Evolutionary conservation across 2,797 vertebrate species (phyloP).

Genomic region (Catharus ustulatus): DNA sequence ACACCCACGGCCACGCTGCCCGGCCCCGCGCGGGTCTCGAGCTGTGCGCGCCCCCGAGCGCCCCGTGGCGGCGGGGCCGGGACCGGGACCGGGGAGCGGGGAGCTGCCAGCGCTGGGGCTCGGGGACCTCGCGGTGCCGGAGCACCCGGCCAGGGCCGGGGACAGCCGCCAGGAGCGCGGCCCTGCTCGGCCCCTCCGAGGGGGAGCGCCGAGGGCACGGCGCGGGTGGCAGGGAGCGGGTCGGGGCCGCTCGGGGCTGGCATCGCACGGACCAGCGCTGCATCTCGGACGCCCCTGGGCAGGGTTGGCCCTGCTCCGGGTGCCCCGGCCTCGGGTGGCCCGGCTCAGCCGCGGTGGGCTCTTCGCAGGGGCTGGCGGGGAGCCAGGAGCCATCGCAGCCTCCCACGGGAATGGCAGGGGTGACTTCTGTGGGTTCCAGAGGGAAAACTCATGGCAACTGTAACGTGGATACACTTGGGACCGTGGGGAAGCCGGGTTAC

Average conservation of each 20-base stretch:
- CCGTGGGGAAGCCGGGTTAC: rapidly evolving
- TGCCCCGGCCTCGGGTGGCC: not conserved
- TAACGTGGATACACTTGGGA: rapidly evolving
- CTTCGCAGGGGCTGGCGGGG: not conserved
- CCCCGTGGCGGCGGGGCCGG: not conserved
- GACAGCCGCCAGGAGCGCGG: not conserved
- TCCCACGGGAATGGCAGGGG: not conserved
- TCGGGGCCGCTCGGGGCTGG: not conserved
- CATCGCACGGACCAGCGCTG: not conserved
- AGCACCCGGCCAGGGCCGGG: too few species aligned
- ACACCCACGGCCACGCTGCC: not conserved
- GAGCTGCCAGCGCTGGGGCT: rapidly evolving
- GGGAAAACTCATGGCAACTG: too few species aligned
- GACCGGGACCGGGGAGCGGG: not conserved
- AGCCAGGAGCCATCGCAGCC: not conserved
- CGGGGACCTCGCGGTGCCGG: not conserved
- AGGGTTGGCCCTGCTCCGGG: not conserved
- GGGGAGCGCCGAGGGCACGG: not conserved
- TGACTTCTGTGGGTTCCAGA: not conserved
- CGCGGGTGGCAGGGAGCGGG: not conserved
- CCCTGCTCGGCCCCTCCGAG: too few species aligned
- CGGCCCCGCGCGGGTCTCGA: not conserved
- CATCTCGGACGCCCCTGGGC: not conserved
- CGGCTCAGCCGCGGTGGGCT: not conserved
- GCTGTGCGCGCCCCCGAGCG: not conserved